Evolutionary conservation across 2,888 invertebrate genomes (phyloP), one percentile per base, ranked within the genome.

Genomic region (Tricholauxania praeusta): DNA sequence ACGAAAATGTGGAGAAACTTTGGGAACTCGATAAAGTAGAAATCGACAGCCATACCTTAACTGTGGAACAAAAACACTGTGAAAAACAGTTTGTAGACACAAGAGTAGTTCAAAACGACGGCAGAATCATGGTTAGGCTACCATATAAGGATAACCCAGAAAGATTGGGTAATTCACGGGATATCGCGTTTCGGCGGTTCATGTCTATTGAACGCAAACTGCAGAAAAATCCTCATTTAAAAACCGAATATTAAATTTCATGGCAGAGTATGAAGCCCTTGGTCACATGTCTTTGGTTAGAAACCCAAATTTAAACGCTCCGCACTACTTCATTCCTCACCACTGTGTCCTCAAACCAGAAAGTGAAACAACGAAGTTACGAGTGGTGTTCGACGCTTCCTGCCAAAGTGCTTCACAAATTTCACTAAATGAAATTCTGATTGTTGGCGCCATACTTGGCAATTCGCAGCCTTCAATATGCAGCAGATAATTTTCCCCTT

Each of bases 351-450:
- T 76, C 48, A 66, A 63, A 19, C 74, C 65, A 19, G 68, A 71
- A 49, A 74, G 74, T 39, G 62, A 57, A 1, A 74, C 73, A 10
- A 75, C 73, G 5, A 68, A 63, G 22, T 63, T 77, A 48, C 65
- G 72, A 8, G 76, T 74, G 3, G 72, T 74, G 12, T 76, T 75
- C 39, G 74, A 75, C 72, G 73, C 73, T 12, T 75, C 72, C 12
- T 68, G 68, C 15, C 57, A 51, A 2, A 69, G 64, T n/a, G 22
- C 63, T 10, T 55, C 6, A 48, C 15, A 7, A 15, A 17, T n/a
- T 15, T 73, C 65, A 0, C 59, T 74, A 47, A 76, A 77, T 53
- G 48, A 76, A 55, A 67, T 73, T 22, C 39, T 67, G 22, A 47
- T 69, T 32, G 48, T 68, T 28, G 57, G 63, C 65, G 19, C 57